phyloP scores from a whole-genome alignment of 2,113 vertebrate species.

The Gambusia affinis region DNA sequence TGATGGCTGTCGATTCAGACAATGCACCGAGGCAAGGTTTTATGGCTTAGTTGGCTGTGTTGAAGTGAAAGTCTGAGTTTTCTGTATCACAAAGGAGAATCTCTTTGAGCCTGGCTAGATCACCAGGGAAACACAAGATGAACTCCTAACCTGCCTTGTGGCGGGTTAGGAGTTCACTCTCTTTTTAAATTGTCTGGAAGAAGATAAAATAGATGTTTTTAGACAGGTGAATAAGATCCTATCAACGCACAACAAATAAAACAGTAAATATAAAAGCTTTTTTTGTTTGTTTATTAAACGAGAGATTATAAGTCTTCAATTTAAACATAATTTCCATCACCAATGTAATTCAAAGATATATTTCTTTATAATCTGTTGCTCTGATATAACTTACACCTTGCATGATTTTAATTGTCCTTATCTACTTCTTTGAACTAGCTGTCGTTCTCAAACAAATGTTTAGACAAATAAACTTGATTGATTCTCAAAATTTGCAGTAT shows the following conservation, averaged over 20 bases:
- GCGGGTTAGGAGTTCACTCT: not conserved
- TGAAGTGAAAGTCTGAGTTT: not conserved
- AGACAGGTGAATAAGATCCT: not conserved
- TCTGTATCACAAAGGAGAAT: not conserved
- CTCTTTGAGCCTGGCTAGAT: not conserved
- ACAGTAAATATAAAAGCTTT: not conserved
- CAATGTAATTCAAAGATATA: not conserved
- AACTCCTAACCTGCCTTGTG: not conserved
- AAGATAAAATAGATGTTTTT: not conserved
- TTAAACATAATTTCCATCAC: not conserved
- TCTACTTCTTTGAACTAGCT: not conserved
- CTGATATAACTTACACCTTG: too few relatives aligned
- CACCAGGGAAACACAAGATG: not conserved
- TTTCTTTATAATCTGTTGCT: not conserved
- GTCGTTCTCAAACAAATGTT: not conserved
- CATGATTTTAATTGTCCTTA: not conserved
- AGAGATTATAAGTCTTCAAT: not conserved
- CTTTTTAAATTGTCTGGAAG: not conserved
- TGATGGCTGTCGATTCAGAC: not conserved
- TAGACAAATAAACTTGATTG: not conserved
- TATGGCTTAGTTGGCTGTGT: not conserved
- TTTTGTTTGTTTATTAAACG: not conserved
- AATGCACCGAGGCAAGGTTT: not conserved
- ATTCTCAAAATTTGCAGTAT: not conserved
- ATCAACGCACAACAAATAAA: not conserved